Evolutionary conservation across 2,113 vertebrate genomes (phyloP), one percentile per base, ranked within the genome.

Genomic region (Scalopus aquaticus): DNA sequence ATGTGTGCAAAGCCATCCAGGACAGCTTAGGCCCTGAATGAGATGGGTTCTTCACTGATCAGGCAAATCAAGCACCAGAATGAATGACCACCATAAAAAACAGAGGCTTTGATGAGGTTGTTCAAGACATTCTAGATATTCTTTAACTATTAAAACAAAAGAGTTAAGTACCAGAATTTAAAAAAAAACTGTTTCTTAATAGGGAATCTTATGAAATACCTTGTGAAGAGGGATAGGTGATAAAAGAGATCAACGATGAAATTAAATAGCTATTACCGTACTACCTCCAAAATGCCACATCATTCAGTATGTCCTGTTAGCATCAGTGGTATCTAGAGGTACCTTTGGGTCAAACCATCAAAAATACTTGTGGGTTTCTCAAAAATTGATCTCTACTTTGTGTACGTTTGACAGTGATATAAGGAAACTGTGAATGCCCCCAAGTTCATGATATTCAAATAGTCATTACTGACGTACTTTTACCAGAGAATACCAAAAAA

Each of bases 391-490:
- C 49, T 83, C 37, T 37, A 58, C 6, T 13, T 77, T 80, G n/a
- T 9, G 24, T 87, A 65, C 35, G 16, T 60, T 90, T 92, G 58
- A 84, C 8, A 83, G 2, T 54, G 32, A 96, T 44, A 30, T 26
- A 77, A 44, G 12, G 15, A 94, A 95, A 51, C 37, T 44, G n/a
- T 42, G 46, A 91, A 39, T 81, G 42, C 9, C 11, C 54, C 51
- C 46, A 78, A 94, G 84, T 49, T 26, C n/a, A 13, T 44, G 26
- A 56, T 37, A 56, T 73, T 94, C 28, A 89, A 95, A 89, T 46
- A 39, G 24, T 32, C 22, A 58, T 20, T 64, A 30, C 12, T 65
- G 6, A 67, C 87, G 6, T 79, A 9, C 69, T 80, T 84, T 32
- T 51, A 87, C n/a, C 20, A 51, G 30, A 58, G 44, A 89, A 84